Conservation (phyloP, 2,797 vertebrate species). For the Phoebastria nigripes region DNA sequence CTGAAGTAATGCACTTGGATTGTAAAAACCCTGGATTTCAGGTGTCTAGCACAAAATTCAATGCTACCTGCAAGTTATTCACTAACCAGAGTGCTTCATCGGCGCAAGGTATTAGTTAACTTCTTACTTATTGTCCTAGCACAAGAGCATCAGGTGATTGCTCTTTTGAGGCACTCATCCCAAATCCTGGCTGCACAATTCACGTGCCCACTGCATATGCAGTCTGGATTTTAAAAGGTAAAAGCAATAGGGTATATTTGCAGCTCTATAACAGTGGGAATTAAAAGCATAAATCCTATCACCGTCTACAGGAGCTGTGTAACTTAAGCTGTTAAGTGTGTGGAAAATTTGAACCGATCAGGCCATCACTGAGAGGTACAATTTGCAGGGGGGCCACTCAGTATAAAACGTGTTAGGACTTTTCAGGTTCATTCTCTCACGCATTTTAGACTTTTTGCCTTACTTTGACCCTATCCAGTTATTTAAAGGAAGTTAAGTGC, state of each 20-base stretch:
- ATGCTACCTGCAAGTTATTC: not conserved
- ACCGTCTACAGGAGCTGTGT: not conserved
- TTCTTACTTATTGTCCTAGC: not conserved
- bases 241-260: not conserved
- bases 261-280: not conserved
- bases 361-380: not conserved
- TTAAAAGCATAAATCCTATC: constrained; percentile 33
- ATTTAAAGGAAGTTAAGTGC: constrained; percentile 49
- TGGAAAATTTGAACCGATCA: constrained; percentile 44
- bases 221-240: not conserved
- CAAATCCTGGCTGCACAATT: not conserved
- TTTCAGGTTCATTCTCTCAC: not conserved
- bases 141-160: not conserved
- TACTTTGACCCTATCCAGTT: constrained; percentile 23
- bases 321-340: not conserved
- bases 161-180: not conserved
- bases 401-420: not conserved
- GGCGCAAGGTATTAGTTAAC: not conserved
- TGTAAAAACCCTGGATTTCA: not conserved
- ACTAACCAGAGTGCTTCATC: not conserved
- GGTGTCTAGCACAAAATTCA: not conserved
- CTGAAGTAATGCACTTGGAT: not conserved
- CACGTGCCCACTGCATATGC: not conserved
- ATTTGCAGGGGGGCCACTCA: constrained; percentile 1
- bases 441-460: not conserved